Evolutionary conservation across 2,113 vertebrate species (phyloP), one percentile per base, ranked within the genome.

Genomic region (Dasyprocta punctata): DNA sequence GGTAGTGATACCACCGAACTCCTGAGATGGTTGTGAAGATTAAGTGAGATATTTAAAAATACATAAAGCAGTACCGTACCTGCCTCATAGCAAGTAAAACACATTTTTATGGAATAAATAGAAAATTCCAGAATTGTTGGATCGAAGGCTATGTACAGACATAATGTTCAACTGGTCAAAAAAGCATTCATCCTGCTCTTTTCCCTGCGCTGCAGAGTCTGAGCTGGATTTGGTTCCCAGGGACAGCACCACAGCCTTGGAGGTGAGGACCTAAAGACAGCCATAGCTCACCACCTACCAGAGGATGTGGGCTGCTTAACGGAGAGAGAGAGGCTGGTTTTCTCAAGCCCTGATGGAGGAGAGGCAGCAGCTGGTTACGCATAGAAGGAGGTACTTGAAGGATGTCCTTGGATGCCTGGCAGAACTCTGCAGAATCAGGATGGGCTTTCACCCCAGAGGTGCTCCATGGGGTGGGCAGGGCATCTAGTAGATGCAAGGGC

Each of bases 41-140:
- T 84, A 86, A 95, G 71, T 75, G 56, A 95, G 33, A 33, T 73
- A 13, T 65, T 54, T 81, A 77, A 20, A 49, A 49, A 49, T 49
- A 49, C 47, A 89, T 67, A 86, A 86, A 85, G 71, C 30, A 54
- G 24, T 30, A 22, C 22, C 8, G 0, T 30, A 49, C 44, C 52
- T 82, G 36, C 10, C 16, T 41, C 7, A n/a, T 44, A 71, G 26
- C 56, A 89, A 95, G 26, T 24, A 88, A 38, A 20, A 38, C 14
- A 67, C 82, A 3, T 65, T 92, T 90, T 84, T n/a, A 38, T 85
- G 91, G 92, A 95, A 28, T 80, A n/a, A 80, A 47, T 77, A 92
- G 63, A 38, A 87, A 92, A 82, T 84, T 92, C n/a, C 33, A 95
- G 5, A 65, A 41, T 60, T 24, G 47, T 61, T 96, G 30, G 4